Percentiles rank a stretch among this genome's conserved stretches.
Evolutionary conservation across 2,797 vertebrate species (phyloP).

Genomic region (Otolemur crassicaudatus): DNA sequence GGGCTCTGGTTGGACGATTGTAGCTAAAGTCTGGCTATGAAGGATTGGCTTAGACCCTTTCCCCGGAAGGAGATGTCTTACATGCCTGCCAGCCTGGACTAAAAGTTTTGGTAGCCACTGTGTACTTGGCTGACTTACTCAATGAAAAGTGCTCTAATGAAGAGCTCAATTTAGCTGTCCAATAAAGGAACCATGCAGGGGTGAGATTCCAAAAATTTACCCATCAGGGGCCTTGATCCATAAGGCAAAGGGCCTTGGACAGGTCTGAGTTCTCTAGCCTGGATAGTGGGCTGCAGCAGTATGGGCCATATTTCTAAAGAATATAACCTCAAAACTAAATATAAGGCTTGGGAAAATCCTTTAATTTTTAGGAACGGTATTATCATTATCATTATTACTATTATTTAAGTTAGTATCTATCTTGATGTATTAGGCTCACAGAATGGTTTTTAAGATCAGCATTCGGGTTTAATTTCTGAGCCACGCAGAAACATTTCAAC

Average conservation of each 20-base stretch:
- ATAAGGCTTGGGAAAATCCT: not conserved
- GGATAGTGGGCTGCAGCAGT: not conserved
- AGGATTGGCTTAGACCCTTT: not conserved
- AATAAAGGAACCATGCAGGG: not conserved
- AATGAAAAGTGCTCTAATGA: not conserved
- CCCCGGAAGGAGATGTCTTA: not conserved
- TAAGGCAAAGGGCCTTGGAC: not conserved
- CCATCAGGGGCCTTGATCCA: too few species aligned
- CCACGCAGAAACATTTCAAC: not conserved
- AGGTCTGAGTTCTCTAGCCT: not conserved
- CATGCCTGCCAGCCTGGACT: not conserved
- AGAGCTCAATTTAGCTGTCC: not conserved
- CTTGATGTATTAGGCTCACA: not conserved
- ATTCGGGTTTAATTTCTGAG: conserved; percentile 36
- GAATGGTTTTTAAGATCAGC: not conserved
- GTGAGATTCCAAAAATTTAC: not conserved
- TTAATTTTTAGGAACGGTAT: not conserved
- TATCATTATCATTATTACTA: not conserved
- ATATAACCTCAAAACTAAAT: not conserved
- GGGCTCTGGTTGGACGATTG: not conserved
- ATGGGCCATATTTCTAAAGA: not conserved
- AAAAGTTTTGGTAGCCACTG: not conserved
- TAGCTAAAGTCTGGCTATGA: not conserved
- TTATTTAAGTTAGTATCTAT: not conserved
- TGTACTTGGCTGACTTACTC: not conserved